Evolutionary conservation across 2,888 invertebrate species (phyloP).

Genomic region (Aethes cnicana): DNA sequence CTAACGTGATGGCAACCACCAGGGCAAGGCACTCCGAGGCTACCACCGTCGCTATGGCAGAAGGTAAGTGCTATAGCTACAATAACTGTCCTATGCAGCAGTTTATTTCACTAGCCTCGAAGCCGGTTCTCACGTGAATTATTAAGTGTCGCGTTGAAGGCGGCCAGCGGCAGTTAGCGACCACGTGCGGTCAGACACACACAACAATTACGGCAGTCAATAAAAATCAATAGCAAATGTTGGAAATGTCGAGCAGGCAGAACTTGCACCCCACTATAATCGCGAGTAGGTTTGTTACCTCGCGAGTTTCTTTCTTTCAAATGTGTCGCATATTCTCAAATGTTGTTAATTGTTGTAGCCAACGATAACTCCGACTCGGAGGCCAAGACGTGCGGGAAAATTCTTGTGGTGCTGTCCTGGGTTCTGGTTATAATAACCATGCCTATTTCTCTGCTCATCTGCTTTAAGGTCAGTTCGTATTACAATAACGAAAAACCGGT

Average conservation of each 20-base stretch:
- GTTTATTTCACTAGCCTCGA: constrained; percentile 36
- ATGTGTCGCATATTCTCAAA: not conserved
- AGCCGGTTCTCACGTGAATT: constrained; percentile 61
- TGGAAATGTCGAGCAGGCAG: constrained; percentile 73
- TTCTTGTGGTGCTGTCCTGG: constrained; percentile 92
- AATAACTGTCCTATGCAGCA: no score
- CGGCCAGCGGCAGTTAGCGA: constrained; percentile 42
- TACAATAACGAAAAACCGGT: no score
- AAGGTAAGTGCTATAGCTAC: constrained; percentile 48
- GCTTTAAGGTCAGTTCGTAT: constrained; percentile 90
- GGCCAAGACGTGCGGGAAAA: constrained; percentile 90
- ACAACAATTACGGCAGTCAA: constrained; percentile 22
- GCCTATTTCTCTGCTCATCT: constrained; percentile 95
- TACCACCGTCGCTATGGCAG: constrained; percentile 54
- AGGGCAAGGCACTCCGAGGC: constrained; percentile 57
- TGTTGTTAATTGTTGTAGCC: constrained; percentile 63
- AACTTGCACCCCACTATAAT: constrained; percentile 64
- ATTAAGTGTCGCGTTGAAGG: constrained; percentile 42
- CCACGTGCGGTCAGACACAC: constrained; percentile 38
- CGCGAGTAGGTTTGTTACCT: constrained; percentile 39
- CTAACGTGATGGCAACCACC: constrained; percentile 17
- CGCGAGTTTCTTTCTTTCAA: constrained; percentile 56
- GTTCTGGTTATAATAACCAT: constrained; percentile 91
- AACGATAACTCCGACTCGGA: constrained; percentile 84
- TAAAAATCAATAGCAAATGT: constrained; percentile 38